These are phyloP conservation scores for Eleutherodactylus coqui DNA, from an alignment of 2,797 vertebrate genomes.

Conservation along the genomic window DNA sequence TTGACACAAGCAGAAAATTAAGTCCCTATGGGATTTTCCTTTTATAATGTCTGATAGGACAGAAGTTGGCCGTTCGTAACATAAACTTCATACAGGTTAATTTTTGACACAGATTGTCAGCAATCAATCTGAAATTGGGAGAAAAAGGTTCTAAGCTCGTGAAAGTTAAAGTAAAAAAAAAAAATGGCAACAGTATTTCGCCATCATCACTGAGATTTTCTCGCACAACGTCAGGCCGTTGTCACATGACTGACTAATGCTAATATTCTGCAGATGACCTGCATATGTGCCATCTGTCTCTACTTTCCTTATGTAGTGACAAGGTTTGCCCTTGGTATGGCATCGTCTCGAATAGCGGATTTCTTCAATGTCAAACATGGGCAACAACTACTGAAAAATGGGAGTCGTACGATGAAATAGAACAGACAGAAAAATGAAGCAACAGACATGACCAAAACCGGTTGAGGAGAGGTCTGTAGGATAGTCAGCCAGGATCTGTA, in stretches of 20 bases:
- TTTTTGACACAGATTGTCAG: neutral
- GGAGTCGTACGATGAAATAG: too few relatives aligned
- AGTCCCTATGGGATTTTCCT: neutral
- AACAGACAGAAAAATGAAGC: too few relatives aligned
- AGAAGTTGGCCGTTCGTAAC: neutral
- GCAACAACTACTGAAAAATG: too few relatives aligned
- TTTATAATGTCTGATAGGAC: neutral
- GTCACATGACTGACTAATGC: neutral
- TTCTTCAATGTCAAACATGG: too few relatives aligned
- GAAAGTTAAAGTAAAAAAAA: neutral
- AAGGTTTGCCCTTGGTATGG: neutral
- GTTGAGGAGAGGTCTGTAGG: too few relatives aligned
- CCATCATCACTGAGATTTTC: neutral
- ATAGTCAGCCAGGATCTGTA: too few relatives aligned
- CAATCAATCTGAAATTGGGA: neutral
- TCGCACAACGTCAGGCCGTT: neutral
- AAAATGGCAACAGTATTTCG: neutral
- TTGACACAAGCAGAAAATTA: neutral
- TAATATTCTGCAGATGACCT: neutral
- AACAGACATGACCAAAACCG: too few relatives aligned
- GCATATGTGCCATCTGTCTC: neutral
- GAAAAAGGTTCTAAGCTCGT: neutral
- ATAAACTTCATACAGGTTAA: too few relatives aligned
- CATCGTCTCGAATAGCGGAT: neutral
- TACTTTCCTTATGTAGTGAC: neutral